phyloP scores from a whole-genome alignment of 2,888 invertebrate species.

The Lamellibrachia satsuma region DNA sequence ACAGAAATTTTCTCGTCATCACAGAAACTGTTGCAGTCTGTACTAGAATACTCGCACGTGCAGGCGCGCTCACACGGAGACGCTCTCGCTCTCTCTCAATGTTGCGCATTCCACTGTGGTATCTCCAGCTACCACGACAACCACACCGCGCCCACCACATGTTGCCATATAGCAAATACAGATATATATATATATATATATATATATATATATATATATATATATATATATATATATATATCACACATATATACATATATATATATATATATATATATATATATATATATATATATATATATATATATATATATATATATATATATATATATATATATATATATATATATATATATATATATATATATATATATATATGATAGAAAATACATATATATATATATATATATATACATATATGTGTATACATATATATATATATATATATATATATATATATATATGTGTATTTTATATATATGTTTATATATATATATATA shows the following conservation, averaged over 20 bases:
- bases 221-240: constrained; percentile 28
- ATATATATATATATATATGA: not conserved
- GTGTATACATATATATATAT: not conserved
- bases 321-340: constrained; percentile 28
- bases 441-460: not conserved
- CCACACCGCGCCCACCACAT: too few relatives aligned
- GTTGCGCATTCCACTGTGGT: too few relatives aligned
- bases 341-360: constrained; percentile 26
- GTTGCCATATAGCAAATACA: not conserved
- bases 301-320: constrained; percentile 19
- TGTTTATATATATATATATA: not conserved
- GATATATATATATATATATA: constrained; percentile 23
- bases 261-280: not conserved
- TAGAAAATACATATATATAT: too few relatives aligned
- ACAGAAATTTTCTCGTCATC: too few relatives aligned
- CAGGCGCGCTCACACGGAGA: too few relatives aligned
- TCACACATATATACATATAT: not conserved
- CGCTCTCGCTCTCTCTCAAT: too few relatives aligned
- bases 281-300: not conserved
- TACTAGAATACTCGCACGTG: too few relatives aligned
- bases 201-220: constrained; percentile 29
- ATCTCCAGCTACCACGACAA: too few relatives aligned
- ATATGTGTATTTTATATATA: not conserved
- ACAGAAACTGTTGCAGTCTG: too few relatives aligned
- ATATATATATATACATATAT: not conserved